Evolutionary conservation across 2,797 vertebrate species (phyloP).

Genomic region (Oophaga sylvatica): DNA sequence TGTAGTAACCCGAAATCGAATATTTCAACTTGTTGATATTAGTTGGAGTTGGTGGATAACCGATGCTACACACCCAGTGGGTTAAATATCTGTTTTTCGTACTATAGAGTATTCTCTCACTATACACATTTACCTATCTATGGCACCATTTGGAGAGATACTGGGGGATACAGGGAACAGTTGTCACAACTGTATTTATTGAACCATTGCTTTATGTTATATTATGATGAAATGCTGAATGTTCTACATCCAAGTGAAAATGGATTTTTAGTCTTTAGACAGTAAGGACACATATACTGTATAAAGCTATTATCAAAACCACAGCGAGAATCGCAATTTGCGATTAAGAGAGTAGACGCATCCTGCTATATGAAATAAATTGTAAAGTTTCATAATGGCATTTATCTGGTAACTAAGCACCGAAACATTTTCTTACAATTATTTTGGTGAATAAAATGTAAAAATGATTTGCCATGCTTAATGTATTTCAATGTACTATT

Average conservation of each 20-base stretch:
- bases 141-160: too few relatives aligned
- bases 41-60: too few relatives aligned
- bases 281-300: not conserved
- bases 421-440: not conserved
- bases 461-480: not conserved
- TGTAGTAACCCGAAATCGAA: too few relatives aligned
- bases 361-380: not conserved
- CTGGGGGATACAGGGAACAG: too few relatives aligned
- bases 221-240: not conserved
- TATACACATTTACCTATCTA: too few relatives aligned
- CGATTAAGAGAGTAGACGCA: not conserved
- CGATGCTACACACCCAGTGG: too few relatives aligned
- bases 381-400: not conserved
- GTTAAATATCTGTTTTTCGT: too few relatives aligned
- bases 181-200: too few relatives aligned
- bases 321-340: not conserved
- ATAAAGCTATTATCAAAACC: not conserved
- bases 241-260: not conserved
- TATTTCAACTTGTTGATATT: too few relatives aligned
- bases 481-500: constrained; percentile 10
- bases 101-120: too few relatives aligned
- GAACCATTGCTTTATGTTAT: too few relatives aligned
- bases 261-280: not conserved
- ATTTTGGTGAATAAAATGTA: not conserved
- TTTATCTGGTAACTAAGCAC: not conserved